A percentile compares a stretch with the other conserved stretches of the same genome.
Evolutionary conservation across 2,113 vertebrate species (phyloP).

Genomic region (Tautogolabrus adspersus): DNA sequence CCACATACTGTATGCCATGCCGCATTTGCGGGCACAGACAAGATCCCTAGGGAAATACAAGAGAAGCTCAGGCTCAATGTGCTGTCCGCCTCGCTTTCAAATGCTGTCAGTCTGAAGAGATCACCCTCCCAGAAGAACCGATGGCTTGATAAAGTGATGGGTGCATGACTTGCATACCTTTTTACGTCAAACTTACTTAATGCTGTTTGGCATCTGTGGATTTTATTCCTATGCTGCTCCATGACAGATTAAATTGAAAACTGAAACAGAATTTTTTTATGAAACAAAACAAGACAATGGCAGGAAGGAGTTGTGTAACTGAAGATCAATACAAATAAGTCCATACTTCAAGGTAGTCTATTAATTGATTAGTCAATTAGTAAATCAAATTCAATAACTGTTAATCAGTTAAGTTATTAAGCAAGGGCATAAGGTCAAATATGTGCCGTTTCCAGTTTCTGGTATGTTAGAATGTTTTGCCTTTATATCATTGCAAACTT

Average conservation of each 20-base stretch:
- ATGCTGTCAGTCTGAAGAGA: conserved; percentile 34
- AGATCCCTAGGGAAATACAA: conserved; percentile 45
- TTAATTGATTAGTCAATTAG: not conserved
- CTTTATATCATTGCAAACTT: not conserved
- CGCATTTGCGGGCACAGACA: conserved; percentile 28
- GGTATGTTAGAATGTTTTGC: not conserved
- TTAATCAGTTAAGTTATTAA: not conserved
- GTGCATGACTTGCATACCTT: not conserved
- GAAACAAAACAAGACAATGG: no score
- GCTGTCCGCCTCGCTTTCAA: conserved; percentile 39
- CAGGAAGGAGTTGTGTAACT: no score
- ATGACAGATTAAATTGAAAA: not conserved
- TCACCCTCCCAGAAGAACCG: conserved; percentile 22
- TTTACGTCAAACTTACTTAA: not conserved
- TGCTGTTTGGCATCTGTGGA: no score
- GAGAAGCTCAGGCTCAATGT: conserved; percentile 40
- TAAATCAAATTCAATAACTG: not conserved
- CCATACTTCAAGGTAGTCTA: not conserved
- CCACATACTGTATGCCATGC: conserved; percentile 35
- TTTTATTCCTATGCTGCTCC: not conserved
- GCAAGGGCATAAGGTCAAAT: not conserved
- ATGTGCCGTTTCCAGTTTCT: not conserved
- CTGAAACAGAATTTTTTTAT: not conserved
- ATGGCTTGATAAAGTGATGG: conserved; percentile 16
- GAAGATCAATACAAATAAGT: no score